Evolutionary conservation across 1,140 invertebrate species (phyloP).

Genomic region (Tachypleus tridentatus): DNA sequence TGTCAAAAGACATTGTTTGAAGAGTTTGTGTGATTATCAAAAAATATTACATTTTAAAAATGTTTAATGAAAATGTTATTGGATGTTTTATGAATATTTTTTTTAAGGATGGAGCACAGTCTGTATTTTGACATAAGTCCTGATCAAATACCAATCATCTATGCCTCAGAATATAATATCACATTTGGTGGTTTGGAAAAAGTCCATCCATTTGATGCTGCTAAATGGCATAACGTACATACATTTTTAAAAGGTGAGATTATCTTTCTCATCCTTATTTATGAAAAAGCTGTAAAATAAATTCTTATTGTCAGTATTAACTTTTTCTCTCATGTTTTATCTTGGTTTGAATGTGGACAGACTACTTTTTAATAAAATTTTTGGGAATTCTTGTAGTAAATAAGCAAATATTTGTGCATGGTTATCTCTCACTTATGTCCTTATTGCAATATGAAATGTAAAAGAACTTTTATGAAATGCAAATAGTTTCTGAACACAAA

Average conservation of each 20-base stretch:
- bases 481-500: too few relatives aligned
- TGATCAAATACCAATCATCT: constrained; percentile 50
- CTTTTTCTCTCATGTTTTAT: constrained; percentile 43
- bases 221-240: constrained; percentile 64
- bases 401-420: not conserved
- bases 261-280: constrained; percentile 9
- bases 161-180: constrained; percentile 64
- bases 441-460: too few relatives aligned
- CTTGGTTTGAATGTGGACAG: constrained; percentile 39
- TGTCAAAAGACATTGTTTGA: too few relatives aligned
- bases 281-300: constrained; percentile 15
- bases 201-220: constrained; percentile 75
- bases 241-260: constrained; percentile 44
- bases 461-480: too few relatives aligned
- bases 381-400: not conserved
- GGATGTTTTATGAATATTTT: too few relatives aligned
- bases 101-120: not conserved
- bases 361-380: constrained; percentile 40
- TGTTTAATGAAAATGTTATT: too few relatives aligned
- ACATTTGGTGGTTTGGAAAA: constrained; percentile 65
- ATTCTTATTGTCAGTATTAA: constrained; percentile 15
- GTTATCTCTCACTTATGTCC: not conserved
- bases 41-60: too few relatives aligned
- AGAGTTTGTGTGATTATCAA: too few relatives aligned
- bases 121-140: constrained; percentile 14